Conservation (phyloP, 2,888 invertebrate genomes). For the Lepidocyrtinus sp. region DNA sequence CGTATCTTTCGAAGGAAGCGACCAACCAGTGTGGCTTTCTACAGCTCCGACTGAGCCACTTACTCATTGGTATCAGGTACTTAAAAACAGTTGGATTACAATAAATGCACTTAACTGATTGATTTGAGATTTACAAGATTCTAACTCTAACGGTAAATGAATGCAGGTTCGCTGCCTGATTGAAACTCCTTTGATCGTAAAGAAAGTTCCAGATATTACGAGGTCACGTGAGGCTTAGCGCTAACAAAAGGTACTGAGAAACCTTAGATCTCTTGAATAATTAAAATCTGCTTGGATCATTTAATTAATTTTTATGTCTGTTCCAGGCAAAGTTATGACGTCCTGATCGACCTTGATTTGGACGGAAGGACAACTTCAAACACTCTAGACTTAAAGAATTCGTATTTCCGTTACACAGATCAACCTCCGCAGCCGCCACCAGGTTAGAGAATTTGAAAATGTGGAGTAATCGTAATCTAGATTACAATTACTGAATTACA, state of each 20-base stretch:
- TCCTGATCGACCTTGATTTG: slow-evolving; percentile 92
- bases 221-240: slow-evolving; percentile 88
- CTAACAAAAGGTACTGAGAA: slow-evolving; percentile 85
- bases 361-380: slow-evolving; percentile 90
- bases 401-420: slow-evolving; percentile 91
- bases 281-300: background rate
- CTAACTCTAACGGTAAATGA: too few species aligned
- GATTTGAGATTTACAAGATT: too few species aligned
- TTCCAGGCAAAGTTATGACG: slow-evolving; percentile 95
- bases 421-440: slow-evolving; percentile 49
- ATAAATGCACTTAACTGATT: too few species aligned
- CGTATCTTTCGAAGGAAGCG: slow-evolving; percentile 93
- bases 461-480: too few species aligned
- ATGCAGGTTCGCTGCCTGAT: slow-evolving; percentile 90
- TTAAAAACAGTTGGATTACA: too few species aligned
- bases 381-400: slow-evolving; percentile 97
- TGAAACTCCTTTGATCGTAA: slow-evolving; percentile 93
- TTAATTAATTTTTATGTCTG: slow-evolving; percentile 20
- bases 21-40: slow-evolving; percentile 95
- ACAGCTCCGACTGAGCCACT: slow-evolving; percentile 98
- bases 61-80: slow-evolving; percentile 96
- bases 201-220: slow-evolving; percentile 92
- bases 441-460: too few species aligned
- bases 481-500: too few species aligned
- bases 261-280: background rate